These are phyloP conservation scores for Anaspis maculata DNA, from an alignment of 2,888 invertebrate species.

Conservation along the genomic window DNA sequence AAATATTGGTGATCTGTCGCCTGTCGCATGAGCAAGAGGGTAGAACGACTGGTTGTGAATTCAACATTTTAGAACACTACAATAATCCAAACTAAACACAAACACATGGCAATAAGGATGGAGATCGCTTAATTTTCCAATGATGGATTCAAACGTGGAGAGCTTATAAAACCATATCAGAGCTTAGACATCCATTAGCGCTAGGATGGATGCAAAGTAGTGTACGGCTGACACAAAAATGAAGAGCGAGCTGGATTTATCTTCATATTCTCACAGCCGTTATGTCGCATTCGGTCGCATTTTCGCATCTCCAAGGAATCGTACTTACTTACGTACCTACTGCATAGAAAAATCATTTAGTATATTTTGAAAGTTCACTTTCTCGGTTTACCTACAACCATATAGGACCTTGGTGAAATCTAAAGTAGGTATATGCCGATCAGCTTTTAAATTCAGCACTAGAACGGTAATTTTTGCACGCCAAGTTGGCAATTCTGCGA, in stretches of 20 bases:
- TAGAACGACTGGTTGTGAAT: too few species aligned
- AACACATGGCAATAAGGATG: too few species aligned
- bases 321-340: conserved; percentile 2
- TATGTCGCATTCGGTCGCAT: conserved; percentile 3
- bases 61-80: too few species aligned
- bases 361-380: conserved; percentile 9
- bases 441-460: too few species aligned
- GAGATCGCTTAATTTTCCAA: conserved; percentile 13
- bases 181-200: conserved; percentile 15
- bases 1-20: too few species aligned
- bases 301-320: conserved; percentile 6
- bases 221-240: conserved; percentile 15
- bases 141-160: conserved; percentile 13
- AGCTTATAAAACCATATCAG: conserved; percentile 8
- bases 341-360: conserved; percentile 7
- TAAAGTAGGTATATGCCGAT: too few species aligned
- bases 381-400: conserved; percentile 6
- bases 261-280: conserved; percentile 15
- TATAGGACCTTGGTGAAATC: too few species aligned
- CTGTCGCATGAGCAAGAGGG: too few species aligned
- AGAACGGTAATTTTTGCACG: too few species aligned
- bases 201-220: conserved; percentile 11
- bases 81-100: too few species aligned
- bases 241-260: conserved; percentile 14
- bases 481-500: too few species aligned